Base-by-base conservation (phyloP, 2,113 vertebrate genomes). In the Lichenostomus cassidix region DNA sequence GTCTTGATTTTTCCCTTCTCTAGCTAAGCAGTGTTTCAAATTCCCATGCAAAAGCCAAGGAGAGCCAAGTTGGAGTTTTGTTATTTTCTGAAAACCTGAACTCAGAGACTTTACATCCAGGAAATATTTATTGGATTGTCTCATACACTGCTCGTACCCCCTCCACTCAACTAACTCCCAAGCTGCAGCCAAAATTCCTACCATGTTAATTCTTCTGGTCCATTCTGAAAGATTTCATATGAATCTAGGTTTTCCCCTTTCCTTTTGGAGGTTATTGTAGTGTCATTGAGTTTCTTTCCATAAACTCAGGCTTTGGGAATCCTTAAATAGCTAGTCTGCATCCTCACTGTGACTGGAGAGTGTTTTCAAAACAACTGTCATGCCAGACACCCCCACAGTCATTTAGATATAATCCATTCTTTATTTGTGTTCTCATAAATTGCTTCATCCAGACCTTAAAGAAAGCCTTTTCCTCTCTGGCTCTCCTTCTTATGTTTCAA, bases 401-500 rank as follows among this genome's bases (percentile, higher is more conserved):
- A 56, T 65, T 93, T 68, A 92, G 60, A 92, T n/a, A 60, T 60
- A 84, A 65, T 64, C 41, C 33, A 59, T 49, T 90, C 79, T 92
- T 93, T 90, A 86, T 83, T 90, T 94, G 52, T 93, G 33, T 87
- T 90, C 47, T 83, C 28, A 81, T 84, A 71, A 92, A 64, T 64
- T 87, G 15, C 60, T 88, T 83, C 52, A 85, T 85, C 58, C 65
- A 92, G 52, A 78, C 41, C 47, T 94, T 68, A 58, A 76, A 80
- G 56, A 85, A 74, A 83, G 39, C 7, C 3, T 95, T 91, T 94
- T 86, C 52, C 39, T 83, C 35, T 70, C 47, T 90, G 75, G 27
- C 37, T 83, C 31, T 77, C 12, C 53, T 78, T 65, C 22, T 24
- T 74, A 4, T 22, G 16, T 86, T 86, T 91, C 37, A 81, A 35